These are phyloP conservation scores for Mellilla xanthometata DNA, from an alignment of 2,888 invertebrate species.

Conservation along the genomic window DNA sequence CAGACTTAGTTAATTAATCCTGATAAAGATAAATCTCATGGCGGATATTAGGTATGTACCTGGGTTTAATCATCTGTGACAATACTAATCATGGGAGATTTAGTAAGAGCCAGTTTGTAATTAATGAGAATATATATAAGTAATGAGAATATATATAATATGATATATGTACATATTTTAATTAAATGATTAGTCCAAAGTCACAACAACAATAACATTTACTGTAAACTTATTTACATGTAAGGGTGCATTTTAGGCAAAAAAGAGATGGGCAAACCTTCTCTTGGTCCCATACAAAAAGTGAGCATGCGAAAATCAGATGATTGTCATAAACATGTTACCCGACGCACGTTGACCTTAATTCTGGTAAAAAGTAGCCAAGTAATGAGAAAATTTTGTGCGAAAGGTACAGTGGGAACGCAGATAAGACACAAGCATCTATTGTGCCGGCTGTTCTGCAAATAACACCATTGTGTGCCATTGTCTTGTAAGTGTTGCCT, in stretches of 20 bases:
- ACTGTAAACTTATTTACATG: too few relatives aligned
- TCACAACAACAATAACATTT: too few relatives aligned
- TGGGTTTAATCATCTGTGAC: slow-evolving; percentile 1
- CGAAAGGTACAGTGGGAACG: slow-evolving; percentile 66
- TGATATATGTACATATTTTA: too few relatives aligned
- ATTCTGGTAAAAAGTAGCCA: slow-evolving; percentile 48
- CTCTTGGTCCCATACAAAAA: too few relatives aligned
- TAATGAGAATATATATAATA: neutral
- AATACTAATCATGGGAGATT: neutral
- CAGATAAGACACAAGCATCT: slow-evolving; percentile 62
- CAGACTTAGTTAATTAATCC: slow-evolving; percentile 2
- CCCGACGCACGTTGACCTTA: slow-evolving; percentile 45
- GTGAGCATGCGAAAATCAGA: neutral
- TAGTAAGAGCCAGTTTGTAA: neutral
- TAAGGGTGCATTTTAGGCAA: too few relatives aligned
- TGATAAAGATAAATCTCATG: slow-evolving; percentile 1
- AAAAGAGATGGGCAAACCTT: too few relatives aligned
- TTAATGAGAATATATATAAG: neutral
- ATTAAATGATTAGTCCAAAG: too few relatives aligned
- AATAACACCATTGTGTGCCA: slow-evolving; percentile 61
- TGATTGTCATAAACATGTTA: neutral
- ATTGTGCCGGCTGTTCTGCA: slow-evolving; percentile 64
- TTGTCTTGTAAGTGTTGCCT: slow-evolving; percentile 41
- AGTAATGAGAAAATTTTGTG: slow-evolving; percentile 70
- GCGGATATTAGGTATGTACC: neutral